Percentiles rank a stretch among this genome's conserved stretches.
phyloP scores from a whole-genome alignment of 35 echinoderm and acorn worm species.

The Heliocidaris erythrogramma region DNA sequence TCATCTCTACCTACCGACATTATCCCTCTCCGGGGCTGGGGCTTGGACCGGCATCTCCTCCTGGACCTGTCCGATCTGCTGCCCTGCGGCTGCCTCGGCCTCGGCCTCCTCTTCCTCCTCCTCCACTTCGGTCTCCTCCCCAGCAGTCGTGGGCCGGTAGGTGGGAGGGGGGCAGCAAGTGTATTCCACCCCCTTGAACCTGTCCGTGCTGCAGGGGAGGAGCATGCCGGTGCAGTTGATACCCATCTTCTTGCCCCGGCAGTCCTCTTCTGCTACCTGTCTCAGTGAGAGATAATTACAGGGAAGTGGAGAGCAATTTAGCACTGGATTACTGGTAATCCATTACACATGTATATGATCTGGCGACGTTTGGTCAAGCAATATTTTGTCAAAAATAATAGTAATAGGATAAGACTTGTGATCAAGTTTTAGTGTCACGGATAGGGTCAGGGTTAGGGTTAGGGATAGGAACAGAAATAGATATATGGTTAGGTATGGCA shows the following conservation, averaged over 20 bases:
- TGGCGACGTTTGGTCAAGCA: too few species aligned
- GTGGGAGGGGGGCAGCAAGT: conserved; percentile 73
- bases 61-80: not conserved
- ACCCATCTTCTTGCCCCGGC: conserved; percentile 40
- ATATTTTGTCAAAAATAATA: too few species aligned
- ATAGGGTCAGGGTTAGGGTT: too few species aligned
- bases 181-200: conserved; percentile 81
- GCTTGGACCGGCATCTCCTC: not conserved
- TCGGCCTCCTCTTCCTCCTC: conserved; percentile 34
- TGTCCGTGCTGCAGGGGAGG: conserved; percentile 71
- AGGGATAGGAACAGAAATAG: too few species aligned
- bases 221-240: conserved; percentile 68
- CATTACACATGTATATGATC: too few species aligned
- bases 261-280: conserved; percentile 50
- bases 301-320: too few species aligned
- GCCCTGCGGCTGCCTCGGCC: not conserved
- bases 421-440: too few species aligned
- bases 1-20: conserved; percentile 7
- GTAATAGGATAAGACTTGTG: too few species aligned
- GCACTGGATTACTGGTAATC: too few species aligned
- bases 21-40: conserved; percentile 21
- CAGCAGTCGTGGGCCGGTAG: not conserved
- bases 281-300: not conserved
- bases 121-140: not conserved
- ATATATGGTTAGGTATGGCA: too few species aligned